Base-by-base conservation (phyloP, 30 jellyfish, hydroid and myxozoan species). In the Aurelia sp. region DNA sequence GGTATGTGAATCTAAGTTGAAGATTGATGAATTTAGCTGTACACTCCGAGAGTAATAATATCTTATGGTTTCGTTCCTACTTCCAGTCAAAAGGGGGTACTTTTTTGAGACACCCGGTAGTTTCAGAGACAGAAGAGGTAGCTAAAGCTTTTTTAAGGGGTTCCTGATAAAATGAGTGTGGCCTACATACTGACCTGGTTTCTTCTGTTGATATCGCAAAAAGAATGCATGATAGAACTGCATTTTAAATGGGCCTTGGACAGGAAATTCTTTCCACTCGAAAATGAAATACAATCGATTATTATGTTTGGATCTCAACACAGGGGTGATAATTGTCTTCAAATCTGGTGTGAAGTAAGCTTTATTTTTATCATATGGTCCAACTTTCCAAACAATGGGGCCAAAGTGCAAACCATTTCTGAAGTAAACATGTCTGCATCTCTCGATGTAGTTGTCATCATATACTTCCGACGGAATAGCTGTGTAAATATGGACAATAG, bases 331-430 rank as follows among this genome's bases (percentile, higher is more conserved):
- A 31, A 73, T 73, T 24, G 50, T 24, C 70, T 24, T 62, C 70
- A 73, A 33, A 73, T 73, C 50, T 18, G 85, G 71, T 44, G 48
- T 10, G 6, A 4, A 11, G 71, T 16, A 19, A 16, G 6, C 21
- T 52, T 73, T 19, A 30, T 48, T 73, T 35, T 21, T 10, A 16
- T 47, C 71, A 17, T 16, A 33, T 24, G 70, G 71, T 5, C 51
- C 51, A 41, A 51, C 30, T 18, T 44, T 73, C 85, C 85, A 73
- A 44, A n/a, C 72, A 6, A 73, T 62, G 0, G 85, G 85, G 18
- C 85, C 85, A 33, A 35, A 73, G 30, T 73, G 71, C 30, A 73
- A 47, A 16, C 85, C 85, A 16, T 66, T 22, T 19, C 38, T 62
- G 71, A 73, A 73, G 31, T 51, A 16, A 13, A 18, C 33, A 67